These are phyloP conservation scores for Protaetia brevitarsis DNA, from an alignment of 1,140 invertebrate genomes.

Conservation along the genomic window DNA sequence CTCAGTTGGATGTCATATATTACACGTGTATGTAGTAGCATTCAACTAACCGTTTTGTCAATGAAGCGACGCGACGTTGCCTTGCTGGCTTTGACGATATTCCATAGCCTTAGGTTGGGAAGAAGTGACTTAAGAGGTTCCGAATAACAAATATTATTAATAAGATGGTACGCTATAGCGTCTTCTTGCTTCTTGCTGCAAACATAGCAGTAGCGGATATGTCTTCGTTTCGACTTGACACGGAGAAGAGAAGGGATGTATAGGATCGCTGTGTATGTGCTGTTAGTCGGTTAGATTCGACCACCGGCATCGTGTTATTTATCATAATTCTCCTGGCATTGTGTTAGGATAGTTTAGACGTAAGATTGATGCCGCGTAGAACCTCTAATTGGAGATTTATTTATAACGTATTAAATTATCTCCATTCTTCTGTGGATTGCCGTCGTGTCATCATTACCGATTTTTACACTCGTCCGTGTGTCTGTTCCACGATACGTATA, in stretches of 20 bases:
- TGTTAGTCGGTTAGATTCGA: slow-evolving; percentile 12
- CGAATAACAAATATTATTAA: slow-evolving; percentile 6
- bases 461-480: too few relatives aligned
- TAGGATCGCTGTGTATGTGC: too few relatives aligned
- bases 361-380: not conserved
- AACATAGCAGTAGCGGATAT: not conserved
- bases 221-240: not conserved
- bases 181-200: not conserved
- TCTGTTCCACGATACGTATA: too few relatives aligned
- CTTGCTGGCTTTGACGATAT: too few relatives aligned
- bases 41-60: slow-evolving; percentile 19
- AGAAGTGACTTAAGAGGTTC: not conserved
- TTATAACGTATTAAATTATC: too few relatives aligned
- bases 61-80: not conserved
- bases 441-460: too few relatives aligned
- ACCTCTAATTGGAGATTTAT: slow-evolving; percentile 13
- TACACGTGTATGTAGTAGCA: slow-evolving; percentile 22
- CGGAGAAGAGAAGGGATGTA: not conserved
- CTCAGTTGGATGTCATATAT: slow-evolving; percentile 25
- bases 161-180: not conserved
- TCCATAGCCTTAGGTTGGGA: not conserved
- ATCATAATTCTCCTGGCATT: slow-evolving; percentile 28
- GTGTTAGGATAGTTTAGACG: slow-evolving; percentile 11
- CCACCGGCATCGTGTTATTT: slow-evolving; percentile 28
- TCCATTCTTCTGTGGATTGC: too few relatives aligned